Evolutionary conservation across 2,113 vertebrate genomes (phyloP), one percentile per base, ranked within the genome.

Genomic region (Rhipidura dahli): DNA sequence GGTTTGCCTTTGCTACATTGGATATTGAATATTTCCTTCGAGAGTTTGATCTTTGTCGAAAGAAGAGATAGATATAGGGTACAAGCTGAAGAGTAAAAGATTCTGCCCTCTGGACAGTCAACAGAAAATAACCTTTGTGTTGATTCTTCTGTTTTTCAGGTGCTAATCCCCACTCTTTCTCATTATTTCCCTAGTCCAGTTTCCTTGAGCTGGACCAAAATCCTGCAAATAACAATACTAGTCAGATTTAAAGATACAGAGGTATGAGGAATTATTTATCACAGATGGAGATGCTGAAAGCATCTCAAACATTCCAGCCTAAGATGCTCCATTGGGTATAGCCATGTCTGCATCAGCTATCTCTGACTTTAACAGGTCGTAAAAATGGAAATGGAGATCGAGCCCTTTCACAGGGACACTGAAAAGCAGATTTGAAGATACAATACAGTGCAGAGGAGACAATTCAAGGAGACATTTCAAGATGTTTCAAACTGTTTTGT

Each of bases 111-210:
- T 15, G 39, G 39, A 63, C 1, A 47, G 16, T 42, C 68, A 76
- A 11, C 6, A 72, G 15, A 40, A 15, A 65, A 33, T 28, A 65
- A 33, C 5, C 0, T 37, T 14, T 2, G 0, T 22, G 13, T 53
- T 19, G 3, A n/a, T 50, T 76, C 15, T 73, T 57, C 37, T 22
- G 14, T 6, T 88, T 79, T 91, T 27, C 26, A 65, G 53, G 27
- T 54, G 10, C 14, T 75, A 37, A 82, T 37, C 7, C 31, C 16
- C 11, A 39, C 5, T 59, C 5, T 24, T 69, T 24, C 27, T 44
- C 7, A 6, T 69, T 27, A 31, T 57, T 53, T 72, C 28, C 5
- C 17, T 76, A 15, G 4, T 53, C 3, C 27, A 56, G 14, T 51
- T 73, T 72, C n/a, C 31, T 5, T 7, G 2, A 40, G 7, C 15